These are phyloP conservation scores for Mamestra brassicae DNA, from an alignment of 2,888 invertebrate genomes.

Conservation along the genomic window DNA sequence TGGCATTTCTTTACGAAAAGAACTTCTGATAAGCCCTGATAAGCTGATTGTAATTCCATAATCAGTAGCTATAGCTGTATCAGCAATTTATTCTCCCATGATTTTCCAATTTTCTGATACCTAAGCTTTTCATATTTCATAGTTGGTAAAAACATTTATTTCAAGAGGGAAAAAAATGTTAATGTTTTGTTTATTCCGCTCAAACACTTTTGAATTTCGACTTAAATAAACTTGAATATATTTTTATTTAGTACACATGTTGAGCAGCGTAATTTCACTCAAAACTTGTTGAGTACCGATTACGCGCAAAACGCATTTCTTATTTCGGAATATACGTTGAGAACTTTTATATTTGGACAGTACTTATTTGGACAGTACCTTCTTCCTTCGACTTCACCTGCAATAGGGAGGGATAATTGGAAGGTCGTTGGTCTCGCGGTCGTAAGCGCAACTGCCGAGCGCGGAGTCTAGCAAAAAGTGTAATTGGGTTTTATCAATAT, in stretches of 20 bases:
- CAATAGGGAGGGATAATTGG: background rate
- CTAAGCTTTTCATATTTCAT: slow-evolving; percentile 9
- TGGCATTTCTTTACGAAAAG: slow-evolving; percentile 4
- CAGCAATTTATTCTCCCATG: background rate
- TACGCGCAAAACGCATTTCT: slow-evolving; percentile 8
- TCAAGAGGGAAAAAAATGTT: slow-evolving; percentile 13
- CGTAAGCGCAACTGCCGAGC: too few relatives aligned
- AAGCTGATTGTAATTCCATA: slow-evolving; percentile 18
- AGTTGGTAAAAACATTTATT: background rate
- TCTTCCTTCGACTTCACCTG: background rate
- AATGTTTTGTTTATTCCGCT: slow-evolving; percentile 15
- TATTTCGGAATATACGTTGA: slow-evolving; percentile 1
- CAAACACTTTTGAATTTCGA: slow-evolving; percentile 13
- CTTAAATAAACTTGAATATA: slow-evolving; percentile 18
- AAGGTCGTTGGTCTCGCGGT: too few relatives aligned
- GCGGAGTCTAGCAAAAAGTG: too few relatives aligned
- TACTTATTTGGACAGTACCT: background rate
- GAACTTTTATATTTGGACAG: background rate
- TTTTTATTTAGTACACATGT: slow-evolving; percentile 25
- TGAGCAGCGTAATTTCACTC: slow-evolving; percentile 3
- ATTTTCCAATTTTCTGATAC: background rate
- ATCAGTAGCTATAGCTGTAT: background rate
- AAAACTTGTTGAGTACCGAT: slow-evolving; percentile 5
- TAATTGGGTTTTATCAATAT: too few relatives aligned
- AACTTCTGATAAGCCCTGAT: slow-evolving; percentile 3